Evolutionary conservation across 1,140 invertebrate genomes (phyloP), one percentile per base, ranked within the genome.

Genomic region (Conus betulinus): DNA sequence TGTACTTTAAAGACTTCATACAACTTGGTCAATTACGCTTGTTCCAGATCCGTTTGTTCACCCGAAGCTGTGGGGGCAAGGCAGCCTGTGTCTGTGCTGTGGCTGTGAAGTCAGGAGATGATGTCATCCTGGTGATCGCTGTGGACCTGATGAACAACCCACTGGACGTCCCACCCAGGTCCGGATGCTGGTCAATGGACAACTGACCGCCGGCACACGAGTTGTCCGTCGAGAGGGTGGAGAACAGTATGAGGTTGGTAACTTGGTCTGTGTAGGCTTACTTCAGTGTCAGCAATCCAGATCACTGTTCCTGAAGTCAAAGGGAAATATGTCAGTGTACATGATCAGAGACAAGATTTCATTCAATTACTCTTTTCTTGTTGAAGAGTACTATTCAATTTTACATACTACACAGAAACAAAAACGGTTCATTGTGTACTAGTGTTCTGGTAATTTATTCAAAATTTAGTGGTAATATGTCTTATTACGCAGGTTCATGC

Each of bases 61-160:
- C 90, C 39, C 83, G 88, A 6, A 91, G 84, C 39, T 93, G 92
- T 78, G 85, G 83, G 71, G 89, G 89, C 5, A 88, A 79, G 53
- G 91, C 92, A n/a, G 90, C 93, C 13, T 94, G 94, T 89, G 93
- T 92, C 90, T 94, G 94, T 91, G 93, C 88, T 55, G 89, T 94
- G 15, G 92, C 91, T 53, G 91, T 94, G 3, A 90, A 87, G 51
- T 92, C 91, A 11, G 93, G 92, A 1, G 92, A 94, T 91, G 94
- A 94, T 88, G 91, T 94, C 87, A 92, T 94, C 63, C 67, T 93
- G 6, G 79, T 94, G n/a, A 94, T 74, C 79, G 89, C 10, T 94
- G 94, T 87, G 88, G 90, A 8, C 79, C 87, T 5, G n/a, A 85
- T 57, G 39, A 20, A 4, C 17, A 78, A 51, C 76, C 39, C 52